Evolutionary conservation across 2,797 vertebrate species (phyloP), one percentile per base, ranked within the genome.

Genomic region (Cryptoprocta ferox): DNA sequence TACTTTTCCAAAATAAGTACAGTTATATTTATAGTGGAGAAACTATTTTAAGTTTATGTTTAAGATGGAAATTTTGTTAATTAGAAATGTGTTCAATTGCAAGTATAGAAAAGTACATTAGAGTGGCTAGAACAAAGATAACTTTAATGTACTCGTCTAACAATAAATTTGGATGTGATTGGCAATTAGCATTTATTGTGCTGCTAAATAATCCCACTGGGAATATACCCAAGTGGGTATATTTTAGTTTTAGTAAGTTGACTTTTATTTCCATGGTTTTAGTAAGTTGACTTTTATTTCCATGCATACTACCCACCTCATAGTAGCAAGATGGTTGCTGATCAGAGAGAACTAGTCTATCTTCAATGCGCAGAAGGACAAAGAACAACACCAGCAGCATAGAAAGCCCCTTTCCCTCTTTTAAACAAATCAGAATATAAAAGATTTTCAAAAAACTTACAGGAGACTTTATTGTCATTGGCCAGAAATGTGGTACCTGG

Each of bases 271-370:
- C 81, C 42, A 32, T 19, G 56, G n/a, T 45, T 71, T 73, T 89
- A 96, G 21, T 45, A 65, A 92, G 39, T 50, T 93, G n/a, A 83
- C 28, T 71, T 95, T 88, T 71, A 78, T 71, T 78, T 84, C 81
- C 42, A 32, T 19, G 56, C 7, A 18, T 32, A 24, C 61, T 68
- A 39, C 59, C 24, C 50, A 48, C 59, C 18, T 42, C 48, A 28
- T 39, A 39, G 16, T 75, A 30, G 59, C 56, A 68, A 76, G 19
- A 12, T 42, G 10, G 71, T 63, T 93, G 61, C 42, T 89, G 16
- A 71, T 79, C 30, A 80, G 66, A 65, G 13, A 65, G 15, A 19
- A 19, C 32, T 91, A n/a, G 32, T 66, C 37, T 73, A 26, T 73
- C 75, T 87, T 82, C 35, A 48, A 48, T 65, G 26, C 21, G 65